Evolutionary conservation across 2,113 vertebrate species (phyloP), one percentile per base, ranked within the genome.

Genomic region (Dinomys branickii): DNA sequence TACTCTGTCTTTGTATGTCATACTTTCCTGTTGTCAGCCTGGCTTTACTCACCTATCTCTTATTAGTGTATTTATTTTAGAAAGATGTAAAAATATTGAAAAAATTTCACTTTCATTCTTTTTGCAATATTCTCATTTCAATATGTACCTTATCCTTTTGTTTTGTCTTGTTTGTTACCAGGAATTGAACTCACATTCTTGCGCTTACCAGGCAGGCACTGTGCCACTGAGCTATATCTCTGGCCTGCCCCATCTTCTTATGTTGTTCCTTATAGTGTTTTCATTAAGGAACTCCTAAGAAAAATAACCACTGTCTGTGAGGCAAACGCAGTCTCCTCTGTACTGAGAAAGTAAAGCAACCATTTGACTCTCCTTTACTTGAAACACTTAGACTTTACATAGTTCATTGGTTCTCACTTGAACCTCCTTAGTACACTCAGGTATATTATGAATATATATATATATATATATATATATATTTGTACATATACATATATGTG

Each of bases 31-130:
- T n/a, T 50, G 5, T 85, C 28, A 78, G 67, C 11, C 26, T 91
- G 16, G 22, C 14, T 91, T 95, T 54, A 41, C 3, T 94, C 33
- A 56, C 1, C 28, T 90, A 1, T 61, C 19, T 77, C 89, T 59
- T 77, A 26, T 80, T 83, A 7, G 94, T 92, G 4, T 88, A 47
- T 95, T 92, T 9, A 80, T 83, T 90, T 73, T 85, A 67, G 56
- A 85, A 38, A 90, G 7, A 54, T 26, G 61, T 58, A 44, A 88
- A 77, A 84, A 80, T 38, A 65, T 81, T 65, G 19, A 5, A 86
- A 92, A 93, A 71, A 47, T 3, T 65, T 84, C 59, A 44, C n/a
- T 52, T 80, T 7, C 20, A 80, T 59, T 92, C 16, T 82, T 83
- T 94, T 59, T 88, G 52, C 1, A 54, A 67, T 59, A 14, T 81